Evolutionary conservation across 2,888 invertebrate genomes (phyloP).

Genomic region (Trachelus iudaicus): DNA sequence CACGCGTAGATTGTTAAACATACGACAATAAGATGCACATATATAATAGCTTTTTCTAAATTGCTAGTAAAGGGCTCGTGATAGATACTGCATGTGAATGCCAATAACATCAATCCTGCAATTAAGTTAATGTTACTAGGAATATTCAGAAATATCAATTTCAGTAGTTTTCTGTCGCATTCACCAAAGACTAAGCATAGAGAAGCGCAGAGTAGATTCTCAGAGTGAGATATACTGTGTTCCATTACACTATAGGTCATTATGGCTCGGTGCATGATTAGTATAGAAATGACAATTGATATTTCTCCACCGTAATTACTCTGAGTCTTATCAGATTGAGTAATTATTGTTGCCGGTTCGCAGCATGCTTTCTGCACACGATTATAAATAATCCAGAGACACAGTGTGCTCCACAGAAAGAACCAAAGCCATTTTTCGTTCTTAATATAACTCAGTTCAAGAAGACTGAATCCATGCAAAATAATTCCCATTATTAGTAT

Average conservation of each 20-base stretch:
- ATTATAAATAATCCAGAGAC: slow-evolving; percentile 6
- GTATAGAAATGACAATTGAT: slow-evolving; percentile 5
- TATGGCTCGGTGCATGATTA: slow-evolving; percentile 13
- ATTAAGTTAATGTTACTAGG: not conserved
- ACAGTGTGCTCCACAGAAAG: slow-evolving; percentile 10
- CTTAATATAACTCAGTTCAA: slow-evolving; percentile 12
- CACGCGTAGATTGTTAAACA: slow-evolving; percentile 7
- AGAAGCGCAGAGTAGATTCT: not conserved
- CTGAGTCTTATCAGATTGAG: not conserved
- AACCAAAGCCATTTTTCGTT: slow-evolving; percentile 14
- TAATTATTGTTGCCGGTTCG: not conserved
- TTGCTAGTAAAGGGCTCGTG: slow-evolving; percentile 10
- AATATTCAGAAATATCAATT: not conserved
- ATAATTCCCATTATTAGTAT: slow-evolving; percentile 10
- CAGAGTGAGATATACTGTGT: slow-evolving; percentile 4
- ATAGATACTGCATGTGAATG: slow-evolving; percentile 14
- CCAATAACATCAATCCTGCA: slow-evolving; percentile 9
- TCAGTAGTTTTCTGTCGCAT: not conserved
- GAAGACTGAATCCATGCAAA: slow-evolving; percentile 5
- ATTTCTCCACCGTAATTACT: not conserved
- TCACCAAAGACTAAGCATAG: not conserved
- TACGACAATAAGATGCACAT: not conserved
- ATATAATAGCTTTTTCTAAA: slow-evolving; percentile 5
- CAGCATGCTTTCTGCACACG: slow-evolving; percentile 1
- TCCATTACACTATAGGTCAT: slow-evolving; percentile 7